A percentile compares a stretch with the other conserved stretches of the same genome.
phyloP scores from a whole-genome alignment of 2,888 invertebrate genomes.

The Embidobia sp. region DNA sequence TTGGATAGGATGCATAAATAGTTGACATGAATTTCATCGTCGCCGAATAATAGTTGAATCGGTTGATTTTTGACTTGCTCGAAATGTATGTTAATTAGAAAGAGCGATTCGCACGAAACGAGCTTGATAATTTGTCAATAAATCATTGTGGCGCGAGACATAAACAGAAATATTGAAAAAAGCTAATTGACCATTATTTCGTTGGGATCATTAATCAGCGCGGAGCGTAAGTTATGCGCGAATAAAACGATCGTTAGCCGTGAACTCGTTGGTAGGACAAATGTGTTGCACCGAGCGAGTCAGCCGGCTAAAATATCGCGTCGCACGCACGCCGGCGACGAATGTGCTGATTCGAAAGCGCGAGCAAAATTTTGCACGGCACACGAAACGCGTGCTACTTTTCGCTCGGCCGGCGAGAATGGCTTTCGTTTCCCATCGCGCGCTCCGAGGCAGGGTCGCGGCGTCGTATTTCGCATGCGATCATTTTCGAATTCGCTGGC shows the following conservation, averaged over 20 bases:
- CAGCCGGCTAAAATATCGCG: conserved; percentile 49
- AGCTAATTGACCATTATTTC: conserved; percentile 49
- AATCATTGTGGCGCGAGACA: conserved; percentile 20
- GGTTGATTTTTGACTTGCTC: too few species aligned
- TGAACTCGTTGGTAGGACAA: conserved; percentile 40
- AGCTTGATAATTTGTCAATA: conserved; percentile 13
- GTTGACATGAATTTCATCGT: too few species aligned
- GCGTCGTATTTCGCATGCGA: conserved; percentile 62
- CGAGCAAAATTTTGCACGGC: conserved; percentile 58
- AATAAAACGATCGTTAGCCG: conserved; percentile 46
- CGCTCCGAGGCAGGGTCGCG: conserved; percentile 58
- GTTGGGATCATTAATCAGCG: conserved; percentile 42
- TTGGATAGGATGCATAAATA: too few species aligned
- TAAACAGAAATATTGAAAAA: conserved; percentile 22
- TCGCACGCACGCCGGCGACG: conserved; percentile 31
- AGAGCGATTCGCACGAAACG: neutral
- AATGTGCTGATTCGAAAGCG: conserved; percentile 61
- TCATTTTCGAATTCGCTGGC: conserved; percentile 58
- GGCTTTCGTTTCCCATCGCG: conserved; percentile 68
- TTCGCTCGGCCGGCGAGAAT: conserved; percentile 66
- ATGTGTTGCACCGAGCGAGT: conserved; percentile 7
- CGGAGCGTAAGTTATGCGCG: conserved; percentile 13
- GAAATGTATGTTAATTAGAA: conserved; percentile 5
- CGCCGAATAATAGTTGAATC: too few species aligned
- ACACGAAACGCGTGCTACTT: conserved; percentile 68